Base-by-base conservation (phyloP, 1,140 invertebrate genomes). In the Zaprionus taronus region DNA sequence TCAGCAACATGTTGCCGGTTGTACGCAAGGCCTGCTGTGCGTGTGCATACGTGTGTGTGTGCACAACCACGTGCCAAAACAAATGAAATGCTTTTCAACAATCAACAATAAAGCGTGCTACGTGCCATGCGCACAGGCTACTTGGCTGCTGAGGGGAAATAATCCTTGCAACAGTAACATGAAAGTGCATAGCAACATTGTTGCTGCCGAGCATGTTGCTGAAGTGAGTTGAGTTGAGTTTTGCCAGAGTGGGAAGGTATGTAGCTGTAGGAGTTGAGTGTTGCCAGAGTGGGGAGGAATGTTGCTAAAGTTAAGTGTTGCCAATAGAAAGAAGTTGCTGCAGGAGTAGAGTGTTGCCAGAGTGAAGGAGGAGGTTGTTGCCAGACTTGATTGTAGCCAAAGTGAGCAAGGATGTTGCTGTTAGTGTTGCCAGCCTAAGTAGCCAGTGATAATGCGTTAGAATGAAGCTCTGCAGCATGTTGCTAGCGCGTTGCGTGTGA, bases 1-100 rank as follows among this genome's bases (percentile, higher is more conserved):
- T 76, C 83, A 82, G 83, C 82, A 85, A 79, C 82, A 85, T 85
- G 82, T 73, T 86, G 75, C 75, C 44, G 64, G 22, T n/a, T n/a
- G 53, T 47, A 22, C 28, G 31, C 31, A 5, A 47, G 41, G 53
- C 15, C 28, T 57, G 28, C 22, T 38, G 24, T 26, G 15, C 12
- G 22, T n/a, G 61, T 26, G 15, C 44, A n/a, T 36, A 14, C 17
- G 20, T 34, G n/a, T 20, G 15, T 44, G 67, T 66, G 64, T 79
- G 62, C 11, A 41, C 56, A 61, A 86, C 66, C 82, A 85, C 82
- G 82, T 85, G 82, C 64, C 55, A 81, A 76, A 76, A 82, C 60
- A 86, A 81, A 56, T 26, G 31, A 55, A 38, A 51, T 24, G 36
- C 3, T 65, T 70, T 71, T 85, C 82, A 73, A 86, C 82, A 85